phyloP scores from a whole-genome alignment of 1,140 invertebrate species.

The Parapsyche elsis region DNA sequence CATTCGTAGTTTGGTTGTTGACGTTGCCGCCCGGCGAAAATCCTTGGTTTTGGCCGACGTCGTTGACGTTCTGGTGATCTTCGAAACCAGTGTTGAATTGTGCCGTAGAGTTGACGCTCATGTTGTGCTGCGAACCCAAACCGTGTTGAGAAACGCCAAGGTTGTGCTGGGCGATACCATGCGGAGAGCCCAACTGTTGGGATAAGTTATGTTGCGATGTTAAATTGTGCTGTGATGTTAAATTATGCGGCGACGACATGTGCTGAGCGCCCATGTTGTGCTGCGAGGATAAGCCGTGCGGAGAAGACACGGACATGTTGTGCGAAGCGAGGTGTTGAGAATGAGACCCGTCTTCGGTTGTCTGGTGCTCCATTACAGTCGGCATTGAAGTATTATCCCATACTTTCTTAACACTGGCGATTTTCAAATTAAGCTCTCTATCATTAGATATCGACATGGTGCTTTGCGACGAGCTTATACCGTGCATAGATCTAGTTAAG shows the following conservation, averaged over 20 bases:
- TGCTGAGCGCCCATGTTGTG: slow-evolving; percentile 59
- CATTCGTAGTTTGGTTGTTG: slow-evolving; percentile 60
- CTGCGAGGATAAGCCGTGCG: slow-evolving; percentile 46
- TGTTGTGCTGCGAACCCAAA: slow-evolving; percentile 48
- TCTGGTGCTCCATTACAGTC: slow-evolving; percentile 76
- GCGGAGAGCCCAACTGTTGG: slow-evolving; percentile 50
- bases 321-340: slow-evolving; percentile 60
- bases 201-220: slow-evolving; percentile 50
- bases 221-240: slow-evolving; percentile 59
- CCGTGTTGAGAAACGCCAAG: slow-evolving; percentile 50
- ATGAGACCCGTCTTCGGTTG: slow-evolving; percentile 64
- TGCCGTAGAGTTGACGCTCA: slow-evolving; percentile 45
- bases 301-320: slow-evolving; percentile 62
- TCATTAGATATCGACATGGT: slow-evolving; percentile 70
- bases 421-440: slow-evolving; percentile 89
- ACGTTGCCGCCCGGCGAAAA: slow-evolving; percentile 61
- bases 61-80: slow-evolving; percentile 50
- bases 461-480: slow-evolving; percentile 63
- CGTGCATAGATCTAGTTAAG: slow-evolving; percentile 72
- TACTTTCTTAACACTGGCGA: slow-evolving; percentile 92
- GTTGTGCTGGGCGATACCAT: slow-evolving; percentile 47
- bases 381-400: slow-evolving; percentile 80
- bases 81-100: slow-evolving; percentile 52
- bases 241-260: slow-evolving; percentile 56
- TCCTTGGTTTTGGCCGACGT: slow-evolving; percentile 54